These are phyloP conservation scores for Stenurella melanura DNA, from an alignment of 2,888 invertebrate species.

Conservation along the genomic window DNA sequence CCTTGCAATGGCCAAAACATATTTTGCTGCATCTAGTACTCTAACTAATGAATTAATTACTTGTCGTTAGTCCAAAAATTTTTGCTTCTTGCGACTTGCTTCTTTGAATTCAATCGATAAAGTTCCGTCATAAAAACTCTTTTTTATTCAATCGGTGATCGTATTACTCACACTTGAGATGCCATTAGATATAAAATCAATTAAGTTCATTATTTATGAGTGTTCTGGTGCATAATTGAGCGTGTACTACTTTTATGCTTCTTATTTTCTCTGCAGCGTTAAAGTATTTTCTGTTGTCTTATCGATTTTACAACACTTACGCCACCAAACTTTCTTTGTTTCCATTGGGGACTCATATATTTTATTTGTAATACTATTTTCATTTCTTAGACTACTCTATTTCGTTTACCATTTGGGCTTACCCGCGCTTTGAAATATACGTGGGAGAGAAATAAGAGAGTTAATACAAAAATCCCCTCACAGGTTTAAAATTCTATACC, in stretches of 20 bases:
- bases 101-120: too few species aligned
- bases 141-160: too few species aligned
- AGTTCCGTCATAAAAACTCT: too few species aligned
- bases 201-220: not conserved
- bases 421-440: not conserved
- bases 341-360: constrained; percentile 43
- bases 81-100: too few species aligned
- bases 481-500: constrained; percentile 21
- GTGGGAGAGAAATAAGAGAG: constrained; percentile 2
- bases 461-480: constrained; percentile 7
- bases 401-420: constrained; percentile 26
- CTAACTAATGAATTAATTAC: too few species aligned
- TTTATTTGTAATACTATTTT: constrained; percentile 44
- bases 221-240: not conserved
- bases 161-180: too few species aligned
- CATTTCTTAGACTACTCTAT: constrained; percentile 37
- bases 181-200: too few species aligned
- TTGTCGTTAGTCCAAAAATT: too few species aligned
- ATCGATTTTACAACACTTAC: constrained; percentile 28
- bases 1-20: too few species aligned
- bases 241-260: not conserved
- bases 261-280: not conserved
- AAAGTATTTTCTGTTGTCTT: constrained; percentile 21
- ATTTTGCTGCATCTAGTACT: too few species aligned
- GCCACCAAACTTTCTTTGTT: constrained; percentile 9